Percentiles rank a stretch among this genome's conserved stretches.
Evolutionary conservation across 2,888 invertebrate species (phyloP).

Genomic region (Drosophila kanekoi): DNA sequence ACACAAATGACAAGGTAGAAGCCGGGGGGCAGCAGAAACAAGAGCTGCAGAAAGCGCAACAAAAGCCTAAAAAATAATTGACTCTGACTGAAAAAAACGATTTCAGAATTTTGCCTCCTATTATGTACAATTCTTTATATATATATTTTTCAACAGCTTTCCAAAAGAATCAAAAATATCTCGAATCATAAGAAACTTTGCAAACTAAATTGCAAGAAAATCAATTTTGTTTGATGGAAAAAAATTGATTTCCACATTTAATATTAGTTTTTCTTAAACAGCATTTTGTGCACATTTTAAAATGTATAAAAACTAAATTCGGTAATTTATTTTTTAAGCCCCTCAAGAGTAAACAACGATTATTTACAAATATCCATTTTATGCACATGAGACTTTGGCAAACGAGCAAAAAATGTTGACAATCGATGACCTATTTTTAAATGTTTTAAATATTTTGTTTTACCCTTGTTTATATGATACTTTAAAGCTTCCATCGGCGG

Average conservation of each 20-base stretch:
- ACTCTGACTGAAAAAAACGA: background rate
- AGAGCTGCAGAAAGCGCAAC: background rate
- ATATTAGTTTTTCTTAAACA: no score
- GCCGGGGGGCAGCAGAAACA: slow-evolving; percentile 8
- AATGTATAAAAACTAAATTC: no score
- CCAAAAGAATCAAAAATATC: no score
- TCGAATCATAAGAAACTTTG: no score
- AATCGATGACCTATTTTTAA: slow-evolving; percentile 44
- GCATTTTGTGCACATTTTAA: no score
- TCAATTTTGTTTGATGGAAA: no score
- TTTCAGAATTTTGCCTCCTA: no score
- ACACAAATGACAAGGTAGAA: slow-evolving; percentile 12
- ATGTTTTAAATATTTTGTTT: slow-evolving; percentile 24
- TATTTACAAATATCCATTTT: slow-evolving; percentile 4
- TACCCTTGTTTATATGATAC: slow-evolving; percentile 8
- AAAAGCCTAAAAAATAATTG: slow-evolving; percentile 17
- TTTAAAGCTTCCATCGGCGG: slow-evolving; percentile 8
- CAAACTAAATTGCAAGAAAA: no score
- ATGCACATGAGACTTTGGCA: slow-evolving; percentile 15
- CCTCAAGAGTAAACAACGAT: background rate
- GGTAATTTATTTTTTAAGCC: background rate
- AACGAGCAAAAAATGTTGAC: slow-evolving; percentile 1
- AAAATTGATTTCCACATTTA: no score
- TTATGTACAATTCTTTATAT: no score
- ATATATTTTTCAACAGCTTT: no score